Conservation (phyloP, 2,113 vertebrate genomes). For the Sceloporus undulatus region DNA sequence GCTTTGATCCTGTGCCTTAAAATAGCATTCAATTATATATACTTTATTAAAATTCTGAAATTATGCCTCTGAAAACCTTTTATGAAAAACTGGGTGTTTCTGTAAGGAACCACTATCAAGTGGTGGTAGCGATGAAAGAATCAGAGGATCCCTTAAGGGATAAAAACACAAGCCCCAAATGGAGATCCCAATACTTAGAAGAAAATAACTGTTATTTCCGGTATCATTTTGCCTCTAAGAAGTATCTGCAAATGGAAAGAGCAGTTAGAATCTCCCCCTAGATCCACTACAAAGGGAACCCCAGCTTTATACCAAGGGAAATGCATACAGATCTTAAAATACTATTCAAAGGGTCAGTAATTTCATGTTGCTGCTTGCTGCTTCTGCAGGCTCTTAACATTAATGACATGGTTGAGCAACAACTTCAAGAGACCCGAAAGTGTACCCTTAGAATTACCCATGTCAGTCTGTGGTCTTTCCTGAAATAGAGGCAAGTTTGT, state of each 20-base stretch:
- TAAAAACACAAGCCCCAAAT: neutral
- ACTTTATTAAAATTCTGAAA: slow-evolving; percentile 5
- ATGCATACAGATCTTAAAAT: slow-evolving; percentile 55
- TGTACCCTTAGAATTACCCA: slow-evolving; percentile 38
- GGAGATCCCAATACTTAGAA: neutral
- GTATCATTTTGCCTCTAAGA: neutral
- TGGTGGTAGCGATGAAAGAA: neutral
- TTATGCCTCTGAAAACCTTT: neutral
- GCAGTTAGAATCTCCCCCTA: slow-evolving; percentile 13
- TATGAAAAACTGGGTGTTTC: neutral
- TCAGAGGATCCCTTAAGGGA: neutral
- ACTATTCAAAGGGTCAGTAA: slow-evolving; percentile 65
- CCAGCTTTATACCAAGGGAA: slow-evolving; percentile 56
- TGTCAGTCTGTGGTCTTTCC: slow-evolving; percentile 25
- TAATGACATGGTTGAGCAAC: slow-evolving; percentile 65
- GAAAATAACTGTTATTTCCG: neutral
- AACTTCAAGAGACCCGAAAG: slow-evolving; percentile 60
- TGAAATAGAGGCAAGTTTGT: slow-evolving; percentile 53
- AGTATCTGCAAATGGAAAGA: slow-evolving; percentile 41
- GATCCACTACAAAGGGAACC: slow-evolving; percentile 57
- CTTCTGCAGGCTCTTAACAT: slow-evolving; percentile 52
- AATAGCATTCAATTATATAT: slow-evolving; percentile 22
- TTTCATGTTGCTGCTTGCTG: slow-evolving; percentile 72
- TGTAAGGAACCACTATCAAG: neutral
- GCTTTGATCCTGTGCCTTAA: slow-evolving; percentile 22